These are phyloP conservation scores for Monochamus saltuarius DNA, from an alignment of 1,140 invertebrate genomes.

Conservation along the genomic window DNA sequence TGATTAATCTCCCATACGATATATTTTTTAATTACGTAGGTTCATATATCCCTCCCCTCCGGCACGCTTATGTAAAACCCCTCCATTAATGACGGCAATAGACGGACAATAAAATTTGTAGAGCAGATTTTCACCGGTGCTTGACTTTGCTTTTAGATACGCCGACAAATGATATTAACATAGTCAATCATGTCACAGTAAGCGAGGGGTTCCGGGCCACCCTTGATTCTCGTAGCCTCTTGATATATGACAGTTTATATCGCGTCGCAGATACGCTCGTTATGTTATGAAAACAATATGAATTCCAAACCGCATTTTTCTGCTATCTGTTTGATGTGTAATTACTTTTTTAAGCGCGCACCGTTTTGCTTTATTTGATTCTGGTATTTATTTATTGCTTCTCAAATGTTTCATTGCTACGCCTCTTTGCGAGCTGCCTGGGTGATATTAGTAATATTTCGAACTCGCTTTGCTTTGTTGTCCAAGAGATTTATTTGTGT, in stretches of 20 bases:
- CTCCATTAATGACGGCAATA: constrained; percentile 10
- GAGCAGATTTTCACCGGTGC: constrained; percentile 40
- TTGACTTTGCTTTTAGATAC: constrained; percentile 39
- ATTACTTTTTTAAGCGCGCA: constrained; percentile 48
- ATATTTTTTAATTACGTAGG: no score
- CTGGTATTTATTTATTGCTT: constrained; percentile 48
- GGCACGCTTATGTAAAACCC: background rate
- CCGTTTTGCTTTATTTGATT: constrained; percentile 48
- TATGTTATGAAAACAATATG: constrained; percentile 52
- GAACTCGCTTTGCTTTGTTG: constrained; percentile 22
- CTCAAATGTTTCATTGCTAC: constrained; percentile 20
- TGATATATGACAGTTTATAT: constrained; percentile 48
- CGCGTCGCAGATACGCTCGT: constrained; percentile 38
- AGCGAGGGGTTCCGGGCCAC: constrained; percentile 10
- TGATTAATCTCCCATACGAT: no score
- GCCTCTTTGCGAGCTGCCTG: background rate
- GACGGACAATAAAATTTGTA: constrained; percentile 35
- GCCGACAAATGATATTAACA: constrained; percentile 48
- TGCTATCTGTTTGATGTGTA: constrained; percentile 49
- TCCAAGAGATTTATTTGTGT: constrained; percentile 12
- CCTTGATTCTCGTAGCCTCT: constrained; percentile 33
- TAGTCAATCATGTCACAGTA: constrained; percentile 44
- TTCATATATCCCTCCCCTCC: no score
- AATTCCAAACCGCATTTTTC: constrained; percentile 51
- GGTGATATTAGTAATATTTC: constrained; percentile 30